Base-by-base conservation (phyloP, 1,140 invertebrate genomes). In the Charaxes varanes region DNA sequence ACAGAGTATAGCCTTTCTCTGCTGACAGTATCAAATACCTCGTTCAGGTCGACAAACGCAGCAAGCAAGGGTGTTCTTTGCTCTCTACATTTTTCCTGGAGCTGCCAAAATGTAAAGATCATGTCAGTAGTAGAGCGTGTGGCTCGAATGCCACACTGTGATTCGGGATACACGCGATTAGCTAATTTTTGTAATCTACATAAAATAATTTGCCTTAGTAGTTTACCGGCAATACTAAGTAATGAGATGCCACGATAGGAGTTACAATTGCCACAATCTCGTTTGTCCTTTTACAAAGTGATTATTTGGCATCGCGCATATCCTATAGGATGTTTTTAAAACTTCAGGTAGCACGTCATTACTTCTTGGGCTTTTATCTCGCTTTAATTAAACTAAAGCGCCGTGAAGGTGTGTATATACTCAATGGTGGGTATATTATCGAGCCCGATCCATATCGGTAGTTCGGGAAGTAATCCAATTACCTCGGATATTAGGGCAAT, bases 251-350 rank as follows among this genome's bases (percentile, higher is more conserved):
- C 35, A 5, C 31, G 36, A 14, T 40, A 28, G 13, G 2, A 14
- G 16, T 26, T 4, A 27, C 38, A n/a, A n/a, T n/a, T n/a, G n/a
- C n/a, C n/a, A n/a, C n/a, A n/a, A n/a, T n/a, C n/a, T n/a, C n/a
- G n/a, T 36, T 45, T 51, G 1, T 26, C 48, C 34, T 51, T 41
- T 16, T 51, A 51, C 16, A 51, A 11, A 2, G 37, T 45, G 6
- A 45, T 14, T 10, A 52, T 52, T 35, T 18, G 1, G 40, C 49
- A 23, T 52, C 27, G 5, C 22, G 15, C 49, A 37, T 41, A 33
- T 52, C 49, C 15, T 37, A 42, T 21, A 14, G 26, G 42, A 8
- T 35, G 14, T 0, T 38, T 21, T 10, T 38, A 42, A 6, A 49
- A 17, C 1, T 24, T 42, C 38, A 4, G 46, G 16, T 5, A n/a